phyloP scores from a whole-genome alignment of 2,888 invertebrate genomes.

The Cantharis rufa region DNA sequence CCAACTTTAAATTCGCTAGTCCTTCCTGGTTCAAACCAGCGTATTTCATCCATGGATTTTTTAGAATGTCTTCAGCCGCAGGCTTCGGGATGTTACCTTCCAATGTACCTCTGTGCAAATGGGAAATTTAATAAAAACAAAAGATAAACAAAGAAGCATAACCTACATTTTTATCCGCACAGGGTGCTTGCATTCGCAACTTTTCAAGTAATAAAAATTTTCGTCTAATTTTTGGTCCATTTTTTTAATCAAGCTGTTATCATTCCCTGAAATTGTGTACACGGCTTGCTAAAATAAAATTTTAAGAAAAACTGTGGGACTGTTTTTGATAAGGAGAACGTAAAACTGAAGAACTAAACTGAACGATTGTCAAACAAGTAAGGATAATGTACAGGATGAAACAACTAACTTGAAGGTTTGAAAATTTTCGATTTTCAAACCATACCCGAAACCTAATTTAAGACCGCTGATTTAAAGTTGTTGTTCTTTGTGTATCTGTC shows the following conservation, averaged over 20 bases:
- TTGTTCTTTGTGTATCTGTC: neutral
- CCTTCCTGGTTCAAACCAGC: constrained; percentile 85
- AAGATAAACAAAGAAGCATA: neutral
- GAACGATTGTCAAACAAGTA: too few relatives aligned
- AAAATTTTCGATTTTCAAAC: too few relatives aligned
- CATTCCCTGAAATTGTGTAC: neutral
- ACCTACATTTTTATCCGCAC: constrained; percentile 88
- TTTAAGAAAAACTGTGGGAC: neutral
- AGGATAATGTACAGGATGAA: neutral
- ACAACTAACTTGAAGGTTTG: neutral
- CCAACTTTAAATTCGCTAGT: constrained; percentile 87
- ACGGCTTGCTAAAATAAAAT: neutral
- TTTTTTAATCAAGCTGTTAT: neutral
- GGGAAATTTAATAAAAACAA: neutral
- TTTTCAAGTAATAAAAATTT: neutral
- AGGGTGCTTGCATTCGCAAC: neutral
- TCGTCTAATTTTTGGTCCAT: neutral
- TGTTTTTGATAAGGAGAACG: neutral
- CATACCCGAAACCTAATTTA: neutral
- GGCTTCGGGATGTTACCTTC: constrained; percentile 89
- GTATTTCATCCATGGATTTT: constrained; percentile 87
- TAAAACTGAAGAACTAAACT: too few relatives aligned
- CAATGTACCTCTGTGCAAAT: constrained; percentile 76
- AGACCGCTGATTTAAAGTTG: neutral
- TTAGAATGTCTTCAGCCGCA: constrained; percentile 83